phyloP scores from a whole-genome alignment of 2,113 vertebrate genomes.

The Catharus bicknelli region DNA sequence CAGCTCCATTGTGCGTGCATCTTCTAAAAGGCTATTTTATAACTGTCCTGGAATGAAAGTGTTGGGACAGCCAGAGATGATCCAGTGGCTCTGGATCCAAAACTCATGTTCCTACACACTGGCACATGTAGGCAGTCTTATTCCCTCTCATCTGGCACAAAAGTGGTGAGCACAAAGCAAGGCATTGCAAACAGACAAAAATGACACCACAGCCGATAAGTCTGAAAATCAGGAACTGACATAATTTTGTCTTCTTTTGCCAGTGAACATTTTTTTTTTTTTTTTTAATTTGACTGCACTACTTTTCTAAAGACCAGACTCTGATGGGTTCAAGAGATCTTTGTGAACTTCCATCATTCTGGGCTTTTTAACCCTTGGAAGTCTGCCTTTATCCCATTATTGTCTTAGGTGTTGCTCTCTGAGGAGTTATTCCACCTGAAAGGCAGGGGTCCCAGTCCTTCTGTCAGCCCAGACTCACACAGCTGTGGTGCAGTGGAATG shows the following conservation, averaged over 20 bases:
- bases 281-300: accelerated
- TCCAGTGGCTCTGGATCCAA: not conserved
- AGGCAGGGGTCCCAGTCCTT: not conserved
- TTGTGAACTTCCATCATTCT: not conserved
- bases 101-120: not conserved
- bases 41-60: not conserved
- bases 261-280: not conserved
- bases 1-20: not conserved
- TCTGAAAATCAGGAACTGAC: not conserved
- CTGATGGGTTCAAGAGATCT: not conserved
- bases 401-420: not conserved
- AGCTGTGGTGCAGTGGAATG: not conserved
- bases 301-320: not conserved
- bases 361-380: not conserved
- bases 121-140: not conserved
- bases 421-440: not conserved
- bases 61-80: not conserved
- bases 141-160: not conserved
- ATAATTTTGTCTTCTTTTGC: not conserved
- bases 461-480: not conserved
- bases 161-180: not conserved
- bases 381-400: not conserved
- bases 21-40: not conserved
- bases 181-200: not conserved
- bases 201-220: not conserved